Percentiles rank a stretch among this genome's conserved stretches.
Conservation (phyloP, 1,140 invertebrate species). For the Aphelenchoides besseyi region DNA sequence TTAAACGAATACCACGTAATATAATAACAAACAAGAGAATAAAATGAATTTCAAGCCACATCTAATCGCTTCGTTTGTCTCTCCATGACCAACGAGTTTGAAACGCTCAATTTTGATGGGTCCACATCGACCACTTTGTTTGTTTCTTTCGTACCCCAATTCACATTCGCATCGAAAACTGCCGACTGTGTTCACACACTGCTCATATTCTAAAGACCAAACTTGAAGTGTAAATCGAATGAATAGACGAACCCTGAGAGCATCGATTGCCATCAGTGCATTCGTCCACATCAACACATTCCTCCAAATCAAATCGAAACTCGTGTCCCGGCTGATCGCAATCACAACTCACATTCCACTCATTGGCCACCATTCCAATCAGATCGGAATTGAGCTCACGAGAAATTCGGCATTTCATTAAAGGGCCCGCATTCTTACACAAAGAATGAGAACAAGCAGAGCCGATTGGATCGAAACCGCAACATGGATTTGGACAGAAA, state of each 20-base stretch:
- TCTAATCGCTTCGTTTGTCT: too few species aligned
- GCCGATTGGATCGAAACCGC: not conserved
- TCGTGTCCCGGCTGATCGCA: not conserved
- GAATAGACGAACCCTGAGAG: not conserved
- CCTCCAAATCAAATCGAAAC: conserved; percentile 17
- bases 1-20: too few species aligned
- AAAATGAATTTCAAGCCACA: too few species aligned
- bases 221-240: not conserved
- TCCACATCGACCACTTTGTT: too few species aligned
- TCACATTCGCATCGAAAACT: conserved; percentile 10
- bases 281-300: conserved; percentile 12
- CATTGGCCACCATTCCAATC: conserved; percentile 9
- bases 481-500: conserved; percentile 23
- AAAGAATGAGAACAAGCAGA: not conserved
- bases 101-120: too few species aligned
- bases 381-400: conserved; percentile 6
- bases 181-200: conserved; percentile 11
- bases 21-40: too few species aligned
- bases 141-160: not conserved
- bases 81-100: too few species aligned
- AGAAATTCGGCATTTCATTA: not conserved
- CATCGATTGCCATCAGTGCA: not conserved
- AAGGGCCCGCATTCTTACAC: not conserved
- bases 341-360: conserved; percentile 19
- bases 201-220: not conserved